A percentile compares a stretch with the other conserved stretches of the same genome.
Evolutionary conservation across 2,888 invertebrate species (phyloP).

Genomic region (Ormyrus nitidulus): DNA sequence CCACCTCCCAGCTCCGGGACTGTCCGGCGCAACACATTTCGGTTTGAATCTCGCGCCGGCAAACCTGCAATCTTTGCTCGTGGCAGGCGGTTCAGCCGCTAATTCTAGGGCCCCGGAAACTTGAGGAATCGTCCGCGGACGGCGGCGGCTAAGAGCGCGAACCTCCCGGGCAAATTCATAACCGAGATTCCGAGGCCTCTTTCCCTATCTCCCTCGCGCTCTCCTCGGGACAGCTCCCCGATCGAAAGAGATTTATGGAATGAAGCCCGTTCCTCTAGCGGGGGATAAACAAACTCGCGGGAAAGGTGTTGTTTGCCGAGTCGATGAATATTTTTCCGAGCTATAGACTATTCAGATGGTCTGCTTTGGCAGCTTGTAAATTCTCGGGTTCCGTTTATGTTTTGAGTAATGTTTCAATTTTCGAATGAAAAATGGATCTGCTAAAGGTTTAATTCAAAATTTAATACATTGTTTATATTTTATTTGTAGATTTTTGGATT

Average conservation of each 20-base stretch:
- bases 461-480: no score
- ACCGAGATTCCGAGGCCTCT: constrained; percentile 31
- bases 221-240: constrained; percentile 28
- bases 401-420: no score
- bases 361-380: no score
- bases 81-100: constrained; percentile 59
- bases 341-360: no score
- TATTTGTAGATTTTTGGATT: no score
- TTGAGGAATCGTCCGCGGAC: constrained; percentile 64
- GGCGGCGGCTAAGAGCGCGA: not conserved
- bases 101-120: constrained; percentile 69
- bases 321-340: no score
- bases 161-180: constrained; percentile 46
- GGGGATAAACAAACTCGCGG: constrained; percentile 4
- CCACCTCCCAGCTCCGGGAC: constrained; percentile 34
- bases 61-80: constrained; percentile 69
- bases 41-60: constrained; percentile 49
- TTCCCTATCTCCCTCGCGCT: no score
- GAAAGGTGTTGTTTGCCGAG: no score
- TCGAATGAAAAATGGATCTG: no score
- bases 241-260: constrained; percentile 54
- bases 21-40: constrained; percentile 42
- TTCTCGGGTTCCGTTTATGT: no score
- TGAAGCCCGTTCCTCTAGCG: constrained; percentile 1
- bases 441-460: no score